phyloP scores from a whole-genome alignment of 2,888 invertebrate species.

The Buathra laborator region DNA sequence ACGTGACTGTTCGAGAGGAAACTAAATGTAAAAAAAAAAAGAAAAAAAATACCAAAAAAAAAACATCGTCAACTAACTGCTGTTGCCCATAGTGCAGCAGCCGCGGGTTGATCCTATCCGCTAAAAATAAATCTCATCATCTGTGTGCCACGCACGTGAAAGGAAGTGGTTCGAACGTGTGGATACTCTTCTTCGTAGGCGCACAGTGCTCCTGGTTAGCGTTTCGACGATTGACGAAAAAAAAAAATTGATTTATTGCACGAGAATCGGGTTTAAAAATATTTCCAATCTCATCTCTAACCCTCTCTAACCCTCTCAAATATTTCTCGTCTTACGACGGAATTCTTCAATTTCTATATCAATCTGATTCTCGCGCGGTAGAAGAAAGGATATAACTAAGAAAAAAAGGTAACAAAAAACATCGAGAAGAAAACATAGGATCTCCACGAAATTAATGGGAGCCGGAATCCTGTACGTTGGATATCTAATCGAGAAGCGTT shows the following conservation, averaged over 20 bases:
- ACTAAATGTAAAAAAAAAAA: constrained; percentile 30
- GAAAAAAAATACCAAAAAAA: constrained; percentile 23
- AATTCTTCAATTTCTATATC: constrained; percentile 55
- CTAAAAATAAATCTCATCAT: constrained; percentile 62
- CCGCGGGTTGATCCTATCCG: constrained; percentile 43
- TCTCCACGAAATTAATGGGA: constrained; percentile 80
- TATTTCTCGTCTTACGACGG: constrained; percentile 32
- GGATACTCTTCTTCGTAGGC: constrained; percentile 54
- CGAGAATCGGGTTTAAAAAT: constrained; percentile 56
- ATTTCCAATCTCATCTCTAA: constrained; percentile 41
- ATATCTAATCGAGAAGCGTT: constrained; percentile 80
- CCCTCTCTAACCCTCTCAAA: constrained; percentile 26
- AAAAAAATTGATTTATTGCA: constrained; percentile 63
- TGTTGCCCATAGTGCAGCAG: neutral
- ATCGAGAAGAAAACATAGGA: constrained; percentile 47
- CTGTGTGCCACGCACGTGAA: constrained; percentile 44
- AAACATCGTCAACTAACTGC: constrained; percentile 13
- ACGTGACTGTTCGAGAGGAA: constrained; percentile 56
- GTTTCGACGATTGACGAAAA: constrained; percentile 66
- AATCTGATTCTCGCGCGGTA: constrained; percentile 22
- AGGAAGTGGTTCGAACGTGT: constrained; percentile 52
- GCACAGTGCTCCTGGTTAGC: constrained; percentile 70
- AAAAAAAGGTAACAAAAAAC: constrained; percentile 18
- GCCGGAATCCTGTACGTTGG: constrained; percentile 56
- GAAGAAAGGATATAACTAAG: neutral